Evolutionary conservation across 1,140 invertebrate genomes (phyloP), one percentile per base, ranked within the genome.

Genomic region (Drosophila funebris): DNA sequence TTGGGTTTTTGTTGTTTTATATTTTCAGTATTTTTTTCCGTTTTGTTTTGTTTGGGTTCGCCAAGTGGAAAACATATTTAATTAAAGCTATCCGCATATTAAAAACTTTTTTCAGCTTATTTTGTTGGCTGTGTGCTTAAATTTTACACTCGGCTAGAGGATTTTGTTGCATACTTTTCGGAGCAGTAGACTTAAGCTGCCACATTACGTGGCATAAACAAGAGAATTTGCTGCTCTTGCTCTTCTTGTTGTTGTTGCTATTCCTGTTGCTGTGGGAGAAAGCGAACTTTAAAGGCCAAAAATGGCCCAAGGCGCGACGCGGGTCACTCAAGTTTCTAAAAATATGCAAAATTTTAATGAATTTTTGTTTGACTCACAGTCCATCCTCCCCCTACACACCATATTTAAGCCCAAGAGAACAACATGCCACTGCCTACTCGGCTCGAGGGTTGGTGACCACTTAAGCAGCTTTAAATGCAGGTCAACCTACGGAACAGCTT

Each of bases 71-170:
- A 88, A 77, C 83, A 88, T 88, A 88, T 88, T 88, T 88, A 88
- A 88, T 88, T 88, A 88, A 88, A 88, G 83, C 83, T 88, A 88
- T 88, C 78, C 84, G 83, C 83, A 88, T 88, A 88, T 88, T 88
- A 88, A 88, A 88, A 88, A 88, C 70, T 82, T 88, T 87, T 46
- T 52, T 52, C 7, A 33, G 20, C 22, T 58, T 57, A 37, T 57
- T 53, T 13, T 22, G 14, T 41, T 36, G 57, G 41, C 61, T 64
- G 64, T 68, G 61, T 69, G 48, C 69, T 84, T 73, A 63, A 73
- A 85, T 85, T 84, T 84, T 84, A 77, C 81, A 81, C 82, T 85
- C 58, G 81, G 77, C 68, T 73, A 60, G 48, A 74, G 60, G 64
- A 57, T 76, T 62, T 68, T 36, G 33, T 58, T 63, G 52, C 76